A percentile compares a stretch with the other conserved stretches of the same genome.
phyloP scores from a whole-genome alignment of 2,888 invertebrate species.

The Melinaea marsaeus region DNA sequence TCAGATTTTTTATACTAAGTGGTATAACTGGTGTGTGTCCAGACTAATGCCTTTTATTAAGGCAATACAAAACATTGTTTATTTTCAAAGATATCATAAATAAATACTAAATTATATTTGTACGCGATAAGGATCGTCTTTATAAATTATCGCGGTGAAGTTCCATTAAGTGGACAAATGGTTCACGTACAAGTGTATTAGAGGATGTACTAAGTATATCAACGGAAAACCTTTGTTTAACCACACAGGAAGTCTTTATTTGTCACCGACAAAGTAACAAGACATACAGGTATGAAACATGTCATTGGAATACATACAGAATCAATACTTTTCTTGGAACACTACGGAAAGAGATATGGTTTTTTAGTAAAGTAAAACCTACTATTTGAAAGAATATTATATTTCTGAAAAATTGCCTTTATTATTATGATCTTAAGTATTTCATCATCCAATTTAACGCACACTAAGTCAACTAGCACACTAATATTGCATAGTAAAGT shows the following conservation, averaged over 20 bases:
- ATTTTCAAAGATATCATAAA: no score
- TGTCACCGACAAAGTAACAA: constrained; percentile 56
- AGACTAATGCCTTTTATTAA: no score
- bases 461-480: no score
- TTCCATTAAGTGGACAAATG: not conserved
- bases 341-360: constrained; percentile 65
- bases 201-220: constrained; percentile 33
- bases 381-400: no score
- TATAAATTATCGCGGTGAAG: not conserved
- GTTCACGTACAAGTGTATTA: constrained; percentile 14
- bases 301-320: constrained; percentile 45
- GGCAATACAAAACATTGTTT: no score
- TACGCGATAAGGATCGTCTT: not conserved
- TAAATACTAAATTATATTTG: no score
- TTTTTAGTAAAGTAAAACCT: constrained; percentile 38
- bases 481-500: no score
- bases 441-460: no score
- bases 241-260: constrained; percentile 65
- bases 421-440: no score
- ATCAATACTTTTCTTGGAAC: constrained; percentile 60
- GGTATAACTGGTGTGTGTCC: no score
- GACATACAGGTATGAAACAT: constrained; percentile 46
- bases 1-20: no score
- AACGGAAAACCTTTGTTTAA: constrained; percentile 35
- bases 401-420: no score